phyloP scores from a whole-genome alignment of 2,113 vertebrate species.

The Phylloscopus trochiloides region DNA sequence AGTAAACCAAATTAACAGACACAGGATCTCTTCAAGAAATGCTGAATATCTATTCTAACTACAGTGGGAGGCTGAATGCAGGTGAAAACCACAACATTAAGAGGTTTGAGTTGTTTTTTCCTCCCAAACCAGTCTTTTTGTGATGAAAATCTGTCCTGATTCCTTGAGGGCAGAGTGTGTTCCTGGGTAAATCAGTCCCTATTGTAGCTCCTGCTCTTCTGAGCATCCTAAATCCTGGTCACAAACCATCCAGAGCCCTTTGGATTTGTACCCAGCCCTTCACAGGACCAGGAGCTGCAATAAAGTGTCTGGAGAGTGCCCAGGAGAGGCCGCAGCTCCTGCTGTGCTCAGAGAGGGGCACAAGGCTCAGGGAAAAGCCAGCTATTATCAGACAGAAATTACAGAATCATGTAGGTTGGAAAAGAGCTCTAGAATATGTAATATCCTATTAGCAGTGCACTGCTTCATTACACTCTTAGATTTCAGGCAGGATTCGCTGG shows the following conservation, averaged over 20 bases:
- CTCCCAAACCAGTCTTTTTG: neutral
- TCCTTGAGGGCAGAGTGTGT: neutral
- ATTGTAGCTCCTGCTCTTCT: neutral
- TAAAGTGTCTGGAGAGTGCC: neutral
- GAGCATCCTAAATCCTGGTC: neutral
- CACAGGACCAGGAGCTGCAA: neutral
- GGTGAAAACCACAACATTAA: neutral
- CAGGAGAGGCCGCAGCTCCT: neutral
- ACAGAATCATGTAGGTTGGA: neutral
- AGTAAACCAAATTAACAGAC: neutral
- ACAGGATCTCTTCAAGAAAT: neutral
- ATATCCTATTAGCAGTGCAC: neutral
- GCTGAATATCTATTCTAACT: neutral
- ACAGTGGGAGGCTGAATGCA: neutral
- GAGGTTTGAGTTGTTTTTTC: neutral
- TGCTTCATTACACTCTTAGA: neutral
- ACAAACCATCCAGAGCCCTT: neutral
- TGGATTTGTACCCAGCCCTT: neutral
- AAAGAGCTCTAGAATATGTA: neutral
- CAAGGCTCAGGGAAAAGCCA: neutral
- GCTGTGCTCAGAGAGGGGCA: neutral
- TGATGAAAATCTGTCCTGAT: neutral
- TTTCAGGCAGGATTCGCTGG: neutral
- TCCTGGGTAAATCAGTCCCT: neutral
- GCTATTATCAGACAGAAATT: neutral